Conservation (phyloP, 1,140 invertebrate genomes). For the Acromyrmex charruanus region DNA sequence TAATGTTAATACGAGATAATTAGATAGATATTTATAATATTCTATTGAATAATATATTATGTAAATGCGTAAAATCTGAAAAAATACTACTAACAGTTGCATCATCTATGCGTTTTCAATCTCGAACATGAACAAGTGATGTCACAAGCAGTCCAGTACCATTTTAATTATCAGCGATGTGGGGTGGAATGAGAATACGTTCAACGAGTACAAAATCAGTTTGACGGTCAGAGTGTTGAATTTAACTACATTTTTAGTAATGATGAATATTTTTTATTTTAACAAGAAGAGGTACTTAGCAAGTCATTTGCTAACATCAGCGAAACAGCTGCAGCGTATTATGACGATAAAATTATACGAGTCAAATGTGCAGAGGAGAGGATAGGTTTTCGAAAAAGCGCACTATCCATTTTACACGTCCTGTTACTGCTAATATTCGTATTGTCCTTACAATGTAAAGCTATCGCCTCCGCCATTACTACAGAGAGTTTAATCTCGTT, state of each 20-base stretch:
- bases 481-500: conserved; percentile 48
- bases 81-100: neutral
- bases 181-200: neutral
- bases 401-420: conserved; percentile 15
- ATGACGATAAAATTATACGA: conserved; percentile 22
- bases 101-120: neutral
- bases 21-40: neutral
- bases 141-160: conserved; percentile 3
- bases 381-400: neutral
- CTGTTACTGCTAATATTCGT: conserved; percentile 13
- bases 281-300: neutral
- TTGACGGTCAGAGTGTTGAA: no score
- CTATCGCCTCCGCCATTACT: neutral
- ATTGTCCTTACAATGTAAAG: neutral
- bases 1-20: neutral
- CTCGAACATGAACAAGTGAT: neutral
- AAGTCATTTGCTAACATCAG: neutral
- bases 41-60: neutral
- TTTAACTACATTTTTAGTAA: neutral
- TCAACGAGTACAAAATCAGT: no score
- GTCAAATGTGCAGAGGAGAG: neutral
- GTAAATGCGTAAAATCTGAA: no score
- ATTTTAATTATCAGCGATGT: conserved; percentile 1
- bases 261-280: neutral
- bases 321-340: neutral